Evolutionary conservation across 2,797 vertebrate species (phyloP).

Genomic region (Acanthiza pusilla): DNA sequence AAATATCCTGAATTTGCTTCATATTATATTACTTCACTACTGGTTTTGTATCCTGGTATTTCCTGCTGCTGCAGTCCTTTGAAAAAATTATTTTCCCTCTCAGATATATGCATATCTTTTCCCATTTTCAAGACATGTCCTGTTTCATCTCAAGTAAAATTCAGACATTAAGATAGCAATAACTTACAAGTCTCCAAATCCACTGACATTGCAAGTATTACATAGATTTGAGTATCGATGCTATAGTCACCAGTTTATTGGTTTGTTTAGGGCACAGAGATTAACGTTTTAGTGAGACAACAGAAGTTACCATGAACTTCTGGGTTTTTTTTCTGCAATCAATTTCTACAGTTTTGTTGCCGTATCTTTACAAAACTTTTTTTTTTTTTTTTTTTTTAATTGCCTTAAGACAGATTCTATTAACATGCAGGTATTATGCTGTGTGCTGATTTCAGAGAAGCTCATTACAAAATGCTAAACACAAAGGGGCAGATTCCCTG

Average conservation of each 20-base stretch:
- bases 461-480: not conserved
- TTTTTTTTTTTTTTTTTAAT: not conserved
- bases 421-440: not conserved
- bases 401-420: not conserved
- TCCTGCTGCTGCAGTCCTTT: constrained; percentile 7
- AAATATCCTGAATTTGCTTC: constrained; percentile 24
- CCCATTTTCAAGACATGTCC: not conserved
- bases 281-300: not conserved
- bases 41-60: constrained; percentile 22
- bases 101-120: not conserved
- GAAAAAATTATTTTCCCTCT: not conserved
- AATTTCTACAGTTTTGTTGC: not conserved
- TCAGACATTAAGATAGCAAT: not conserved
- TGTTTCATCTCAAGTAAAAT: not conserved
- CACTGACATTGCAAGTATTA: not conserved
- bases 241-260: not conserved
- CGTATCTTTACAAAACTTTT: not conserved
- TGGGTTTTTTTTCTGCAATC: not conserved
- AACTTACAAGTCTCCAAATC: not conserved
- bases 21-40: not conserved
- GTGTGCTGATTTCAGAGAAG: not conserved
- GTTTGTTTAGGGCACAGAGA: not conserved
- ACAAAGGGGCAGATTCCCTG: not conserved
- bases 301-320: not conserved
- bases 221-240: not conserved